Evolutionary conservation across 2,113 vertebrate species (phyloP).

Genomic region (Perca flavescens): DNA sequence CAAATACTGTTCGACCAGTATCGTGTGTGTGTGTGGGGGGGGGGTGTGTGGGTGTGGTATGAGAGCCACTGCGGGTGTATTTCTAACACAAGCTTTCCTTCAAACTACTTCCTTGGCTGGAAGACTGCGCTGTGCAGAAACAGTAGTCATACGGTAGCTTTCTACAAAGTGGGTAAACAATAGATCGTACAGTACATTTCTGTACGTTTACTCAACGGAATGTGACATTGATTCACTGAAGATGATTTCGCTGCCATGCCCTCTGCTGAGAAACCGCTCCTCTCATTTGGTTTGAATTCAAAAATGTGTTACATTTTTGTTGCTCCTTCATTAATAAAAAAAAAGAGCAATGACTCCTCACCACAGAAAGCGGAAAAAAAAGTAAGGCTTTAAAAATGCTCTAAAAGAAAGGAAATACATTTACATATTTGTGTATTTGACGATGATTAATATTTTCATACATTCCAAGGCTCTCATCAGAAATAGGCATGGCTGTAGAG

Average conservation of each 20-base stretch:
- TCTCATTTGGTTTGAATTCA: background rate
- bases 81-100: slow-evolving; percentile 25
- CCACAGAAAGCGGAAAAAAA: background rate
- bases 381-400: background rate
- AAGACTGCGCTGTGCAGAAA: slow-evolving; percentile 3
- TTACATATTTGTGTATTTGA: slow-evolving; percentile 27
- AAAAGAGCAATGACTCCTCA: background rate
- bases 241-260: background rate
- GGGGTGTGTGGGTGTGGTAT: background rate
- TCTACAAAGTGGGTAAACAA: background rate
- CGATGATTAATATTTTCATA: slow-evolving; percentile 60
- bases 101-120: background rate
- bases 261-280: background rate
- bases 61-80: slow-evolving; percentile 33
- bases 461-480: slow-evolving; percentile 62
- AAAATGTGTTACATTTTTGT: background rate
- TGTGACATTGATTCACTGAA: slow-evolving; percentile 2
- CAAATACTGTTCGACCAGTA: slow-evolving; percentile 9
- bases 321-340: background rate
- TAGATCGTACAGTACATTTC: background rate
- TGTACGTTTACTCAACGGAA: slow-evolving; percentile 9
- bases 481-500: slow-evolving; percentile 20
- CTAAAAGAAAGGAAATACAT: background rate
- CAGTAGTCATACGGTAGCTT: slow-evolving; percentile 2
- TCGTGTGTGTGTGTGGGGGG: no score